These are phyloP conservation scores for Centrocercus urophasianus DNA, from an alignment of 2,113 vertebrate genomes.

Conservation along the genomic window DNA sequence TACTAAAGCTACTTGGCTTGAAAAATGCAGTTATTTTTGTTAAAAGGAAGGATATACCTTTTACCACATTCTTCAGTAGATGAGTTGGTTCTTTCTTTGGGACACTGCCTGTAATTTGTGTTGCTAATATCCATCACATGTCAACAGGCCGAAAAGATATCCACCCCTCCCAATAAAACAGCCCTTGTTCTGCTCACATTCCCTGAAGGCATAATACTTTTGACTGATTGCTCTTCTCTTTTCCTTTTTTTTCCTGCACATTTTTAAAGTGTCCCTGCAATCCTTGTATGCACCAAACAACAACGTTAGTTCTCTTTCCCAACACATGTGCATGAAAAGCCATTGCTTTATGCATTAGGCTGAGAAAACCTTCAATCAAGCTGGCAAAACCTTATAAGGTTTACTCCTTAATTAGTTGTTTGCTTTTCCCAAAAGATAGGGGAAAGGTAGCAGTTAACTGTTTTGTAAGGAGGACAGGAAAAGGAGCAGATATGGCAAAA, in stretches of 20 bases:
- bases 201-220: neutral
- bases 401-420: neutral
- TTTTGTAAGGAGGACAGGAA: neutral
- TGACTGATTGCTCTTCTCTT: neutral
- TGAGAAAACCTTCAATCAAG: neutral
- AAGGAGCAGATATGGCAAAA: neutral
- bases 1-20: neutral
- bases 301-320: neutral
- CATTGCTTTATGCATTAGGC: neutral
- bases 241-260: neutral
- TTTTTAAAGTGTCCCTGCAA: neutral
- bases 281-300: neutral
- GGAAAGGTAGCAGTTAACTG: neutral
- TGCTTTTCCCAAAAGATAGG: neutral
- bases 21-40: neutral
- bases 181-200: neutral
- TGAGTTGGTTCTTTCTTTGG: neutral
- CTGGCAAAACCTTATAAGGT: neutral
- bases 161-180: neutral
- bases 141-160: neutral
- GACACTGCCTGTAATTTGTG: neutral
- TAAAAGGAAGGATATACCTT: neutral
- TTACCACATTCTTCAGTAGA: neutral
- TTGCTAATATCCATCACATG: neutral
- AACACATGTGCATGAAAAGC: neutral